Evolutionary conservation across 2,113 vertebrate species (phyloP), one percentile per base, ranked within the genome.

Genomic region (Pluvialis apricaria): DNA sequence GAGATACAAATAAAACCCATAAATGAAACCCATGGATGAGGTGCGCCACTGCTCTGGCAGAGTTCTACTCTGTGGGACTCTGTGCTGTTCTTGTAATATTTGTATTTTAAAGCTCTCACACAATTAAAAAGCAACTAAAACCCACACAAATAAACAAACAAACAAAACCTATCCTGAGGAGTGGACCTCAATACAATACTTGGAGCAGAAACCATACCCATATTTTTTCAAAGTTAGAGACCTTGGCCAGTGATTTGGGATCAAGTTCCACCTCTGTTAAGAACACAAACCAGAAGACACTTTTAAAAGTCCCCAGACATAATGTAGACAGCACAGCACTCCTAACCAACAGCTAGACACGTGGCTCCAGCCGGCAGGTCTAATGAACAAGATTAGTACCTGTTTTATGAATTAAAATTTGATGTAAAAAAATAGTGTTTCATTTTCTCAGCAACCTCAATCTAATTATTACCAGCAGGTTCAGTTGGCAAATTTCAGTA

Each of bases 401-500:
- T 96, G 86, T 32, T 79, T 96, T 71, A 82, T 93, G 94, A 97
- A 97, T 97, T 96, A 91, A 96, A 95, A 96, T 76, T 71, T 96
- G 54, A 96, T 91, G 71, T 64, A 60, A 90, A 96, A 96, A 80
- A 70, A 87, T n/a, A 84, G 71, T 91, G 91, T 97, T 98, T 97
- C 95, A 96, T 97, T 97, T 98, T 98, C 93, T 96, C 86, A 89
- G 60, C 26, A 93, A 72, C 65, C 47, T 71, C 88, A 77, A 64
- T 62, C 85, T 98, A 97, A 98, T 96, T 97, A 95, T 86, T 96
- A 87, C 88, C 96, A 97, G 94, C 88, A 97, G 86, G 75, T 95
- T 89, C 21, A 84, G 77, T 60, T 97, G 92, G 88, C 92, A 95
- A 72, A 91, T 95, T 69, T 70, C 55, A 76, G 18, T 82, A 36